These are phyloP conservation scores for Coregonus sp. DNA, from an alignment of 2,797 vertebrate genomes.

Conservation along the genomic window DNA sequence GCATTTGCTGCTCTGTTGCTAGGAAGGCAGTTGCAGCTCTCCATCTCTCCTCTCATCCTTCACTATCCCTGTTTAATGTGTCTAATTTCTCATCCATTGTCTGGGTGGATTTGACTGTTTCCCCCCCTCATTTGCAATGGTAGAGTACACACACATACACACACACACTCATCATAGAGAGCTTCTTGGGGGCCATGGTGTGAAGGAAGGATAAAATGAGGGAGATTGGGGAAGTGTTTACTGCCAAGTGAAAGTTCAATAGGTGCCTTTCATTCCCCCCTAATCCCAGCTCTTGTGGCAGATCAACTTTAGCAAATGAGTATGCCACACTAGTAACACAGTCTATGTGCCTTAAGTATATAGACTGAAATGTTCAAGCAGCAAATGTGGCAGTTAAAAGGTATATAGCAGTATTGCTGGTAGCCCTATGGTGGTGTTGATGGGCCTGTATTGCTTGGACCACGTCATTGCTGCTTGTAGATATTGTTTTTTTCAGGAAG, in stretches of 20 bases:
- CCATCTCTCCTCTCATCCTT: conserved; percentile 42
- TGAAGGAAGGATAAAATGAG: background rate
- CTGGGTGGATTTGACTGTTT: background rate
- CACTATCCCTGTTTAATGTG: conserved; percentile 25
- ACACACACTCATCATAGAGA: background rate
- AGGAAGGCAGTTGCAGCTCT: conserved; percentile 63
- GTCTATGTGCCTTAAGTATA: background rate
- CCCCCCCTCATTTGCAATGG: background rate
- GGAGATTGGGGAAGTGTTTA: conserved; percentile 27
- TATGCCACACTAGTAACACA: background rate
- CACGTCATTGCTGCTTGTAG: too few species aligned
- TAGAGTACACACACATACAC: background rate
- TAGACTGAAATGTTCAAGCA: too few species aligned
- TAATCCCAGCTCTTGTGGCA: conserved; percentile 11
- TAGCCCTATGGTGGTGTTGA: too few species aligned
- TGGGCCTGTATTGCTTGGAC: too few species aligned
- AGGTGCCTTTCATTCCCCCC: conserved; percentile 12
- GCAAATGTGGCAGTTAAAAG: too few species aligned
- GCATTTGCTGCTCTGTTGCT: conserved; percentile 61
- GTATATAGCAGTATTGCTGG: too few species aligned
- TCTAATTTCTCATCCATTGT: conserved; percentile 2
- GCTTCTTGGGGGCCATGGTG: conserved; percentile 6
- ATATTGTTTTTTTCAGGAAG: background rate
- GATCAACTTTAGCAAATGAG: conserved; percentile 20
- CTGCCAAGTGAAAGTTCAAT: conserved; percentile 41